Conservation (phyloP, 1,140 invertebrate genomes). For the Lethocerus indicus region DNA sequence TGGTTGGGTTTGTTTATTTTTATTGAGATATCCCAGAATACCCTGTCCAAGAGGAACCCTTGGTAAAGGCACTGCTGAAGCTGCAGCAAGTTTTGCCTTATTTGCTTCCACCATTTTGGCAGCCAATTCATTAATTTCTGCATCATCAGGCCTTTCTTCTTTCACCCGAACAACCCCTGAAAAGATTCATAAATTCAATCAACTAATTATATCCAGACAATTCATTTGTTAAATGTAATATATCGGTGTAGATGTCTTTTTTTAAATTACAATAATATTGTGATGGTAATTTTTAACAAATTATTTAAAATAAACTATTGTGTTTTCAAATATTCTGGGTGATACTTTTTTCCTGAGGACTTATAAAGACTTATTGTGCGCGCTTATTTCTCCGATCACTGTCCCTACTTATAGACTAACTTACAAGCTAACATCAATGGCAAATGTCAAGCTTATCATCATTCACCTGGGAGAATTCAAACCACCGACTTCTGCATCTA, state of each 20-base stretch:
- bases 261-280: neutral
- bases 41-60: slow-evolving; percentile 25
- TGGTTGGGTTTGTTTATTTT: neutral
- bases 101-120: slow-evolving; percentile 73
- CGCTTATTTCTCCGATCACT: too few relatives aligned
- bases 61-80: neutral
- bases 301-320: neutral
- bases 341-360: neutral
- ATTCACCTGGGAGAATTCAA: too few relatives aligned
- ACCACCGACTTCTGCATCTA: too few relatives aligned
- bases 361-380: too few relatives aligned
- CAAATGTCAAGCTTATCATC: too few relatives aligned
- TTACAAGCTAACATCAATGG: too few relatives aligned
- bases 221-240: neutral
- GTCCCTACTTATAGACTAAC: too few relatives aligned
- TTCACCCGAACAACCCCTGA: slow-evolving; percentile 27
- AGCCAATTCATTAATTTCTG: slow-evolving; percentile 67
- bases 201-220: neutral
- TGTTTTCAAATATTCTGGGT: neutral
- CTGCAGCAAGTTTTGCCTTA: slow-evolving; percentile 45
- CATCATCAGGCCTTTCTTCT: slow-evolving; percentile 61
- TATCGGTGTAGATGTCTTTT: neutral
- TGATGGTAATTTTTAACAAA: neutral
- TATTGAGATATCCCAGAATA: slow-evolving; percentile 38
- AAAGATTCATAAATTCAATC: neutral